Base-by-base conservation (phyloP, 2,797 vertebrate genomes). In the Sparidentex hasta region DNA sequence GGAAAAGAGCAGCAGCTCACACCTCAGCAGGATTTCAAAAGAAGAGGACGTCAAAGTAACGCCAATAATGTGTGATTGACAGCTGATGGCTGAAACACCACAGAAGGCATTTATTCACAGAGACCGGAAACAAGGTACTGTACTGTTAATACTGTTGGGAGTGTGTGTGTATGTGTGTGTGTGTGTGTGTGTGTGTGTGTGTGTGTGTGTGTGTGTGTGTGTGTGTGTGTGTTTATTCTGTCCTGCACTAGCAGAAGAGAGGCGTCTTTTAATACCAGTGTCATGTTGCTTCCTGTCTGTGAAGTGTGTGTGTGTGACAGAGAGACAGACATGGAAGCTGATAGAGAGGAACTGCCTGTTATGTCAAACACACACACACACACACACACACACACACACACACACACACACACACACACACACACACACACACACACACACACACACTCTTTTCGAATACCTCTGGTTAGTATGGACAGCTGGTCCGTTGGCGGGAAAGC, bases 401-500 rank as follows among this genome's bases (percentile, higher is more conserved):
- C 72, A 46, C 76, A 65, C 74, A 65, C 84, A 65, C 74, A 66
- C 61, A 77, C 63, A 78, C 74, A 68, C 41, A 58, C 67, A 52
- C 73, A 69, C 78, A 63, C 62, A 66, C 78, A 78, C 83, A 76
- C 76, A 72, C 72, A 46, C 76, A 65, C 74, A 65, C 84, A 65
- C 74, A 66, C 61, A 77, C 63, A 76, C 74, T 65, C 51, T 56
- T 61, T 65, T 75, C 55, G 85, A 81, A 89, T 87, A 79, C 82
- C 81, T 81, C 79, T 72, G 57, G 79, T 81, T 78, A 61, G 76
- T 61, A 50, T 71, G 80, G 92, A 90, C 91, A 93, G 92, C 92
- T 93, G 92, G 83, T 80, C 25, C n/a, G 74, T 91, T 92, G 90
- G 92, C 90, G 92, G 90, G 91, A 93, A 90, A 90, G 44, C 69